A percentile compares a stretch with the other conserved stretches of the same genome.
These are phyloP conservation scores for Platygyra sinensis DNA, from an alignment of 64 coral and sea anemone genomes.

Conservation along the genomic window DNA sequence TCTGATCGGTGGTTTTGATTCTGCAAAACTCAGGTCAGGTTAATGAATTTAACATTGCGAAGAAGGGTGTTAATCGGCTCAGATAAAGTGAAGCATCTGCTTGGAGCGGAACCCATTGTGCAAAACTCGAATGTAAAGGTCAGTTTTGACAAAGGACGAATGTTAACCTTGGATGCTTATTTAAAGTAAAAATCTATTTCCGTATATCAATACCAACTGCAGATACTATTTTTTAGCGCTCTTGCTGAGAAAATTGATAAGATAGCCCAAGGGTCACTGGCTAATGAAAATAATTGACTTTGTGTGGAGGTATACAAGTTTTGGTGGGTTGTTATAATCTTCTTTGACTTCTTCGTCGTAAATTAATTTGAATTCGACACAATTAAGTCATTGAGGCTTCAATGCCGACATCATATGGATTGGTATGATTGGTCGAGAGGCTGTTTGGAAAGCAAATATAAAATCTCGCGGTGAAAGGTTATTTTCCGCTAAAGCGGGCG, in stretches of 20 bases:
- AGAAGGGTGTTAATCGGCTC: background rate
- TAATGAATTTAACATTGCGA: background rate
- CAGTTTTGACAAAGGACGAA: background rate
- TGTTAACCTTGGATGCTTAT: background rate
- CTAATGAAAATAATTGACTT: background rate
- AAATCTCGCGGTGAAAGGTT: slow-evolving; percentile 24
- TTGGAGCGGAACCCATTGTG: background rate
- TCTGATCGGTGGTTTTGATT: background rate
- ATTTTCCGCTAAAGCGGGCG: background rate
- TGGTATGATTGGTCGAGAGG: slow-evolving; percentile 1
- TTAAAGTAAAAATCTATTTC: background rate
- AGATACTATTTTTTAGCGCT: slow-evolving; percentile 8
- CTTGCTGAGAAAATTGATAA: slow-evolving; percentile 30
- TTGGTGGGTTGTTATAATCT: background rate
- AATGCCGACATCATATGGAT: background rate
- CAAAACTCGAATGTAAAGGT: background rate
- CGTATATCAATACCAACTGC: slow-evolving; percentile 7
- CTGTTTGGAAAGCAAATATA: slow-evolving; percentile 8
- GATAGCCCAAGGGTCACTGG: slow-evolving; percentile 6
- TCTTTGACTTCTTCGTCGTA: background rate
- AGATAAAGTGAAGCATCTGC: background rate
- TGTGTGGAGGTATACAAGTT: background rate
- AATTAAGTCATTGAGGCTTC: slow-evolving; percentile 17
- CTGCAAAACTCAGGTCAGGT: background rate
- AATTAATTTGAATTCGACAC: slow-evolving; percentile 11